Conservation (phyloP, 2,113 vertebrate genomes). For the Trogon melanurus region DNA sequence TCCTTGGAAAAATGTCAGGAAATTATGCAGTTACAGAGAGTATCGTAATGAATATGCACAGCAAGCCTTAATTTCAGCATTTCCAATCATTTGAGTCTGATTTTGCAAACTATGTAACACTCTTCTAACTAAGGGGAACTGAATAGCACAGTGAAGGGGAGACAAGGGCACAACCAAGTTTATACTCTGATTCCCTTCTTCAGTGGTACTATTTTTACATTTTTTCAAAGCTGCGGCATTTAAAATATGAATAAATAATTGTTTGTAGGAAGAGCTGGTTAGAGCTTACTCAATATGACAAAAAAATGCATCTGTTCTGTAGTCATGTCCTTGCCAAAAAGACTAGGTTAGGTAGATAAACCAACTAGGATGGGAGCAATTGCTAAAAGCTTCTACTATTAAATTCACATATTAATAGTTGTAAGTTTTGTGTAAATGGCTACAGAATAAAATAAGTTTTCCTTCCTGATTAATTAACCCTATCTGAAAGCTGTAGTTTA, state of each 20-base stretch:
- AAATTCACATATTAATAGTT: neutral
- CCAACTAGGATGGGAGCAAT: neutral
- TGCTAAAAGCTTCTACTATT: neutral
- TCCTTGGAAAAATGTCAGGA: neutral
- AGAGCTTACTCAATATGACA: neutral
- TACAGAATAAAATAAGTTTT: neutral
- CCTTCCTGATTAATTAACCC: neutral
- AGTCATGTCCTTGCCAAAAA: neutral
- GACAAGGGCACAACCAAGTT: neutral
- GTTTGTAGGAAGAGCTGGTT: neutral
- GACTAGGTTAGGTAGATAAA: neutral
- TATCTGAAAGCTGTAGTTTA: neutral
- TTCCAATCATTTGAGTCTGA: neutral
- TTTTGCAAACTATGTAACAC: neutral
- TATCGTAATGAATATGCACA: neutral
- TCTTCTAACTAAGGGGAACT: neutral
- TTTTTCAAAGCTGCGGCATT: neutral
- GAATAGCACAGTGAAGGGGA: neutral
- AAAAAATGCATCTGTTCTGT: neutral
- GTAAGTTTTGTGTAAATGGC: neutral
- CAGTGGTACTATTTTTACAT: neutral
- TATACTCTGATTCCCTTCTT: neutral
- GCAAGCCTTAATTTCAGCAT: neutral
- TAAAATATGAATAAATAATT: neutral
- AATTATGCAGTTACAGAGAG: neutral